Percentiles rank a stretch among this genome's conserved stretches.
Conservation (phyloP, 2,113 vertebrate species). For the Phrynosoma blainvillii region DNA sequence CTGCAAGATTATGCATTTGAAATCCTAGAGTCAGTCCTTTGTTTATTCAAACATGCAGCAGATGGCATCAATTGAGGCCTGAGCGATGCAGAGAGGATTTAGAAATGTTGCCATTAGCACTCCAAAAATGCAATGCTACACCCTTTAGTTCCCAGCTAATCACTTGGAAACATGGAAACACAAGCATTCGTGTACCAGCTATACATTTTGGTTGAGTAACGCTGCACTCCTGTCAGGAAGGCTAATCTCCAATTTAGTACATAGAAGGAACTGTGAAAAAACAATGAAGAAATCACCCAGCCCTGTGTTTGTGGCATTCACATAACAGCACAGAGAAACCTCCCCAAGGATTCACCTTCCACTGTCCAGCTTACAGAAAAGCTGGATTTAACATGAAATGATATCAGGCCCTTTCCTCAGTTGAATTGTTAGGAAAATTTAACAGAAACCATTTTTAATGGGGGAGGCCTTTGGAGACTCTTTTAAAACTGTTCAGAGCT, state of each 20-base stretch:
- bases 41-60: conserved; percentile 5
- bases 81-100: conserved; percentile 14
- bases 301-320: not conserved
- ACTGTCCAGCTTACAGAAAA: not conserved
- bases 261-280: not conserved
- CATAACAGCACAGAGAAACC: not conserved
- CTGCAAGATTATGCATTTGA: not conserved
- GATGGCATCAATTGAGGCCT: not conserved
- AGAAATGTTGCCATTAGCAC: not conserved
- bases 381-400: not conserved
- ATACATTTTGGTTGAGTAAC: not conserved
- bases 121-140: not conserved
- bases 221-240: not conserved
- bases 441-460: not conserved
- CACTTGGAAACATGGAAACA: not conserved
- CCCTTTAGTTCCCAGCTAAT: conserved; percentile 8
- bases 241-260: not conserved
- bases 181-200: not conserved
- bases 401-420: not conserved
- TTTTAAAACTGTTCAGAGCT: not conserved
- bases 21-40: not conserved
- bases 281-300: not conserved
- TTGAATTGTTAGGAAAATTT: not conserved
- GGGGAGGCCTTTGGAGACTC: too few relatives aligned
- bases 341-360: not conserved